Percentiles rank a stretch among this genome's conserved stretches.
phyloP scores from a whole-genome alignment of 2,888 invertebrate species.

The Athalia circularis region DNA sequence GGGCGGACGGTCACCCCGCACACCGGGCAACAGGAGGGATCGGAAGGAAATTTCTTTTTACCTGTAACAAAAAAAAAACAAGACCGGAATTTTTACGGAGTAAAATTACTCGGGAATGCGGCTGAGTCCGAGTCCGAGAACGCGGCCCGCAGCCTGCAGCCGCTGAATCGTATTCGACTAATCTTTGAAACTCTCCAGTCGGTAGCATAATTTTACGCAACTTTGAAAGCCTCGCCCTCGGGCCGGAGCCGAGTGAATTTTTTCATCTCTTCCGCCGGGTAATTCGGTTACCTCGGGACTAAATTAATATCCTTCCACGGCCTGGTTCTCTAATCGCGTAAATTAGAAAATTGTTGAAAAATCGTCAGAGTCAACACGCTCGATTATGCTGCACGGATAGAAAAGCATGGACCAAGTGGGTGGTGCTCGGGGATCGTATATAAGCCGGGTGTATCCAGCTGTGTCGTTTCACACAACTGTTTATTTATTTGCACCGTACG shows the following conservation, averaged over 20 bases:
- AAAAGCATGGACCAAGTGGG: conserved; percentile 18
- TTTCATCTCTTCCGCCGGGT: background rate
- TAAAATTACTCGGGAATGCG: background rate
- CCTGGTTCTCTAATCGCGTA: background rate
- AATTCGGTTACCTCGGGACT: conserved; percentile 5
- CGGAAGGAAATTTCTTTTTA: conserved; percentile 74
- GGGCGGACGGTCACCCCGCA: conserved; percentile 90
- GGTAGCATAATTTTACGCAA: background rate
- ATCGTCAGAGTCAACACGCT: background rate
- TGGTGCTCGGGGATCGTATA: conserved; percentile 28
- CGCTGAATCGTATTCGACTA: background rate
- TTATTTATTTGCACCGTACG: conserved; percentile 58
- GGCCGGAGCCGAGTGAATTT: background rate
- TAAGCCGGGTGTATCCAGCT: conserved; percentile 55
- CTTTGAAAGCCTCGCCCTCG: background rate
- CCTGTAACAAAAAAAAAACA: conserved; percentile 58
- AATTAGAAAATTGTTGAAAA: background rate
- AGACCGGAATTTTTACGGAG: background rate
- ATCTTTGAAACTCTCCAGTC: background rate
- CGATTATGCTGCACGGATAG: background rate
- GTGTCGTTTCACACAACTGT: conserved; percentile 59
- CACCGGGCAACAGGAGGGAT: conserved; percentile 89
- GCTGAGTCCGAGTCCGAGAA: background rate
- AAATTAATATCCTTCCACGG: background rate
- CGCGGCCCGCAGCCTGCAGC: too few relatives aligned